These are phyloP conservation scores for Alcis repandata DNA, from an alignment of 2,888 invertebrate species.

Conservation along the genomic window DNA sequence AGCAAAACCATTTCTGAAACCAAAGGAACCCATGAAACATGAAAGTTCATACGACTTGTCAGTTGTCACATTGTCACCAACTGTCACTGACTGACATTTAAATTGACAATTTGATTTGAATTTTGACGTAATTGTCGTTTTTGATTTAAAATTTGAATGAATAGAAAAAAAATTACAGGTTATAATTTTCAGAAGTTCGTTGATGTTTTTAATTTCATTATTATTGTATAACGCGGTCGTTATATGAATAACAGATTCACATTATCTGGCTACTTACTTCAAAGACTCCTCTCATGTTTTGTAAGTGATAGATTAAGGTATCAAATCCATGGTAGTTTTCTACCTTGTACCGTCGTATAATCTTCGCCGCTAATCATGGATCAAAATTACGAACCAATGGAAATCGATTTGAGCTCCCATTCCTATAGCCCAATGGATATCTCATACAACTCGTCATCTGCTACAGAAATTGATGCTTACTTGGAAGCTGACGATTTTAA, in stretches of 20 bases:
- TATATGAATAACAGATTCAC: too few relatives aligned
- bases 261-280: too few relatives aligned
- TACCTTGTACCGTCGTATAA: neutral
- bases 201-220: too few relatives aligned
- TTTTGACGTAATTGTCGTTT: neutral
- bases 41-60: too few relatives aligned
- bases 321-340: too few relatives aligned
- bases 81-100: neutral
- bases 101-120: neutral
- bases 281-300: too few relatives aligned
- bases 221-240: too few relatives aligned
- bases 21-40: too few relatives aligned
- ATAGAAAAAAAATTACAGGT: neutral
- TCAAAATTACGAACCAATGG: conserved; percentile 75
- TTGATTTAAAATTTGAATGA: conserved; percentile 7
- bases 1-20: neutral
- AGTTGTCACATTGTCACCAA: too few relatives aligned
- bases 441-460: conserved; percentile 57
- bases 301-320: too few relatives aligned
- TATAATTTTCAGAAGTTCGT: too few relatives aligned
- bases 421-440: conserved; percentile 71
- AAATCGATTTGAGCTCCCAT: conserved; percentile 72
- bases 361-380: conserved; percentile 43
- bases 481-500: conserved; percentile 12
- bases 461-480: conserved; percentile 23